Evolutionary conservation across 2,888 invertebrate species (phyloP).

Genomic region (Desoria tigrina): DNA sequence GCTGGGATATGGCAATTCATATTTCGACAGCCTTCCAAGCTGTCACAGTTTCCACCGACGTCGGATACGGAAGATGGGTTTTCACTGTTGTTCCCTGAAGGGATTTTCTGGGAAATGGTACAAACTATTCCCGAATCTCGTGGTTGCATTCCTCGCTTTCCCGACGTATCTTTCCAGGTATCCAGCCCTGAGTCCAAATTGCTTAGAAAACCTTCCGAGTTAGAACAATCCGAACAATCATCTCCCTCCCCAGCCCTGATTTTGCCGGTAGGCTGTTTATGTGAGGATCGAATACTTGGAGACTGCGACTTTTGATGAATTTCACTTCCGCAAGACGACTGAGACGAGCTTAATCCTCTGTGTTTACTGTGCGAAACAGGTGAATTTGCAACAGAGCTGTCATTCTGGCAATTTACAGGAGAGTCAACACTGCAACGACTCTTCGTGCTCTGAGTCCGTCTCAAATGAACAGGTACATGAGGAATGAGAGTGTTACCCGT

Average conservation of each 20-base stretch:
- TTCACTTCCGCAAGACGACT: not conserved
- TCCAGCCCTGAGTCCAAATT: slow-evolving; percentile 52
- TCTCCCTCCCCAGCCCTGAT: slow-evolving; percentile 15
- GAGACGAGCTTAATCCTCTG: not conserved
- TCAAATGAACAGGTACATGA: slow-evolving; percentile 49
- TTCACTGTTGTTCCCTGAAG: slow-evolving; percentile 9
- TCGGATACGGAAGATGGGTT: slow-evolving; percentile 18
- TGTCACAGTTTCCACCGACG: slow-evolving; percentile 1
- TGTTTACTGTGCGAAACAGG: slow-evolving; percentile 1
- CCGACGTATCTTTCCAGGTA: slow-evolving; percentile 49
- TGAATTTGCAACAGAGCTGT: not conserved
- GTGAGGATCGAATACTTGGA: not conserved
- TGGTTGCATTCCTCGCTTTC: slow-evolving; percentile 2
- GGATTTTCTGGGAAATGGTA: slow-evolving; percentile 50
- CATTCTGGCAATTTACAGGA: slow-evolving; percentile 29
- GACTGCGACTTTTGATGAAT: not conserved
- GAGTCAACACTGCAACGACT: slow-evolving; percentile 37
- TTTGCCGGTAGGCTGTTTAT: no score
- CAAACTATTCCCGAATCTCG: slow-evolving; percentile 48
- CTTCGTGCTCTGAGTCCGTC: slow-evolving; percentile 51
- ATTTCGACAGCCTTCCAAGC: slow-evolving; percentile 6
- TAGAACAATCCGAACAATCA: slow-evolving; percentile 10
- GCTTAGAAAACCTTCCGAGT: slow-evolving; percentile 22
- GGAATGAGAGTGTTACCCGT: slow-evolving; percentile 42
- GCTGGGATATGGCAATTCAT: slow-evolving; percentile 11